Conservation (phyloP, 2,888 invertebrate genomes). For the Portevinia maculata region DNA sequence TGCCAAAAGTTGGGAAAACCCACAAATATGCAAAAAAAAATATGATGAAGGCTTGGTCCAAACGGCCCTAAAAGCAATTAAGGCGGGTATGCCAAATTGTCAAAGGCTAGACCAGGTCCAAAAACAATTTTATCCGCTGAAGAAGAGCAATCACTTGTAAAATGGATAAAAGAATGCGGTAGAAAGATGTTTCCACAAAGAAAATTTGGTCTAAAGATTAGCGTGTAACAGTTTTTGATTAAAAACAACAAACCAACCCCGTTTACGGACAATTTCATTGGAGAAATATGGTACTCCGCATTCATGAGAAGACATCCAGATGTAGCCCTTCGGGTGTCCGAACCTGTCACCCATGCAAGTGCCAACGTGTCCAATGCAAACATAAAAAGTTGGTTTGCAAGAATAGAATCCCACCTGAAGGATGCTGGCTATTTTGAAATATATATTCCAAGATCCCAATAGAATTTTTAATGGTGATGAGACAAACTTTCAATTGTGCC, state of each 20-base stretch:
- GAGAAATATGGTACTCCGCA: conserved; percentile 3
- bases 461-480: too few relatives aligned
- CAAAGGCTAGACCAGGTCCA: conserved; percentile 18
- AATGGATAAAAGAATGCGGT: conserved; percentile 15
- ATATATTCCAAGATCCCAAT: too few relatives aligned
- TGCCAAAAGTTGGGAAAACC: too few relatives aligned
- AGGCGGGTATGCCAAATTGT: conserved; percentile 4
- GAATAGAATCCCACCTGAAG: too few relatives aligned
- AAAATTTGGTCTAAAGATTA: conserved; percentile 10
- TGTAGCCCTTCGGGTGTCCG: too few relatives aligned
- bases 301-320: too few relatives aligned
- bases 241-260: conserved; percentile 3
- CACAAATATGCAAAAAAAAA: too few relatives aligned
- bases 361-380: too few relatives aligned
- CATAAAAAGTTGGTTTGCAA: too few relatives aligned
- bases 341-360: too few relatives aligned
- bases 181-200: conserved; percentile 19
- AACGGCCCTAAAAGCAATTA: neutral
- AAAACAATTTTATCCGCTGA: conserved; percentile 13
- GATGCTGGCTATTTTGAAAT: too few relatives aligned
- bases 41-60: conserved; percentile 3
- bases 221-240: neutral
- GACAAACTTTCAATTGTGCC: too few relatives aligned
- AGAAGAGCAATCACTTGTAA: conserved; percentile 11
- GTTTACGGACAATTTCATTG: conserved; percentile 6